Evolutionary conservation across 2,888 invertebrate species (phyloP), one percentile per base, ranked within the genome.

Genomic region (Asteroscopus sphinx): DNA sequence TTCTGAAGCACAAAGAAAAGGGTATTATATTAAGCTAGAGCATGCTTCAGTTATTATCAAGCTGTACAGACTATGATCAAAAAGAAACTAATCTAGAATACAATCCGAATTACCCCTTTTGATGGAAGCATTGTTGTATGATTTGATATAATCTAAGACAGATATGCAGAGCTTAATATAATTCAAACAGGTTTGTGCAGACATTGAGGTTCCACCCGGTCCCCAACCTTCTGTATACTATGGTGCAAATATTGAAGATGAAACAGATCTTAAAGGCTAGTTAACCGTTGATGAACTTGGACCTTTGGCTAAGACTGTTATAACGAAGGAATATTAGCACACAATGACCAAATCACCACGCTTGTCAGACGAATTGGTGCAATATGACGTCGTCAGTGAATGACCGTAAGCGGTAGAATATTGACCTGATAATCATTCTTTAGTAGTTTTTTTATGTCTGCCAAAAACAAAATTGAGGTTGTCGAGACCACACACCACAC

Each of bases 401-500:
- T 9, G 3, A 28, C 2, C 9, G 3, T 9, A 9, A 2, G 28
- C 1, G 8, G 28, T 0, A 9, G 11, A 9, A 6, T 3, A 28
- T 28, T 9, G 5, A 52, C 11, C 36, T 62, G 13, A 21, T 17
- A 11, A 8, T 9, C 25, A 37, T 26, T 7, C 32, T n/a, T 28
- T 13, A 9, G 2, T 9, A 13, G 8, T 2, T 39, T 21, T 36
- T 17, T 37, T 21, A 17, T 2, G 1, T 5, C 16, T 35, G 35
- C 30, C 7, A 12, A 65, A 61, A 46, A 32, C 8, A 35, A 11
- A 41, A 42, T 28, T 21, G 15, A 16, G 32, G 13, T 17, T 25
- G 12, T 3, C 30, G 3, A 21, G n/a, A n/a, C n/a, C n/a, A n/a
- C n/a, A 37, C 69, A 66, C 65, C 65, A 68, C 65, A 66, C 65